Percentiles rank a stretch among this genome's conserved stretches.
These are phyloP conservation scores for Euleptes europaea DNA, from an alignment of 2,113 vertebrate genomes.

Conservation along the genomic window DNA sequence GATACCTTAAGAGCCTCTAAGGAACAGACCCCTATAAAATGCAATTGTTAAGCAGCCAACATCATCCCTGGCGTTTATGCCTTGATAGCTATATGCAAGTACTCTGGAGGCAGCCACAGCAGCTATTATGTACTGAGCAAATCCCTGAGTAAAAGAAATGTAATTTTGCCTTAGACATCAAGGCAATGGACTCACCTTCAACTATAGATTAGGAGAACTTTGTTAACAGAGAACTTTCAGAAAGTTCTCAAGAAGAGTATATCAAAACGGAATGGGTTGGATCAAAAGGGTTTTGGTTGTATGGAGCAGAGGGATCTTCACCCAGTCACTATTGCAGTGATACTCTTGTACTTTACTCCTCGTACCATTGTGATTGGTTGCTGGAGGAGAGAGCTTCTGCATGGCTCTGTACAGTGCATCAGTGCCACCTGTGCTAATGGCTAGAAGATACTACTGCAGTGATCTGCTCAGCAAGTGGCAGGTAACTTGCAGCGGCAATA, in stretches of 20 bases:
- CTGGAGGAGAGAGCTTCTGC: neutral
- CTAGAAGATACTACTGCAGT: neutral
- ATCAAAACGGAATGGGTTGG: neutral
- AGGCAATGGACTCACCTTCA: neutral
- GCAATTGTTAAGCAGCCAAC: neutral
- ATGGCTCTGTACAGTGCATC: neutral
- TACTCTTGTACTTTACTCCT: neutral
- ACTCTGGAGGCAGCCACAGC: neutral
- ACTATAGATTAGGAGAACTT: neutral
- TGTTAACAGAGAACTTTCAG: neutral
- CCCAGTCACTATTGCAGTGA: neutral
- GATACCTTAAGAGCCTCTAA: neutral
- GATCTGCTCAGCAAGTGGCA: neutral
- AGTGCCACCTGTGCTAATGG: neutral
- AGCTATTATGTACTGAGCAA: neutral
- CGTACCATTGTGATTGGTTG: neutral
- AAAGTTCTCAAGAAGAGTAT: neutral
- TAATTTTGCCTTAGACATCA: neutral
- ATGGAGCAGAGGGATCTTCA: neutral
- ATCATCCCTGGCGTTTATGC: neutral
- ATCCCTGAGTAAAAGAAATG: neutral
- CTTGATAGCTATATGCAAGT: neutral
- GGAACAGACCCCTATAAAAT: neutral
- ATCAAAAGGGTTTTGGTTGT: neutral
- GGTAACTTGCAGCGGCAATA: neutral